Base-by-base conservation (phyloP, 2,888 invertebrate species). In the Dermolepida albohirtum region DNA sequence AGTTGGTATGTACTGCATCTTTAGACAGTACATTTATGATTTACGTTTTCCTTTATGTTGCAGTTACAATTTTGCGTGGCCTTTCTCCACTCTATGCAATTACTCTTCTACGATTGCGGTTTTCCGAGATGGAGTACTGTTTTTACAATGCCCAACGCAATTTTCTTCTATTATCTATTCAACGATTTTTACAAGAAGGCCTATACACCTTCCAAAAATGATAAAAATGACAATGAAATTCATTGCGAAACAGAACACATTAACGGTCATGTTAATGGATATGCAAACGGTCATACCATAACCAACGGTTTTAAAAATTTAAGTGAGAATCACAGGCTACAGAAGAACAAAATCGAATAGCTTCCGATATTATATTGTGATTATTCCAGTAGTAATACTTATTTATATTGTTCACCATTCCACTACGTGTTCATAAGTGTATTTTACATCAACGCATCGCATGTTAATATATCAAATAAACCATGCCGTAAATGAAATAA, bases 101-200 rank as follows among this genome's bases (percentile, higher is more conserved):
- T 96, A 8, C 83, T 96, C 44, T 89, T 93, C 84, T 89, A 91
- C 77, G 93, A 94, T 75, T 97, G 96, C 83, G 91, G 92, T 62
- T 97, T 94, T 81, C 96, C 96, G 1, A 87, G 89, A 73, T 93
- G 92, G 88, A 89, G 92, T 8, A 88, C 93, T 41, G 87, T 89
- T 78, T 91, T 96, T 82, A 95, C 95, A 64, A 87, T 95, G n/a
- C 91, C 93, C 11, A 96, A 97, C 84, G 94, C 94, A 8, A 88
- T 95, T 57, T 92, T 97, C 87, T 97, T 97, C 86, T 94, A 95
- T 82, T 89, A 93, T 80, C 88, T 97, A 71, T 97, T 97, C 85
- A 90, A 91, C 68, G 92, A 96, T 78, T 97, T 96, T 86, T 97
- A 97, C 84, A 90, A 91, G 76, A 90, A 92, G 78, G 89, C 92